Conservation (phyloP, 2,888 invertebrate genomes). For the Orchesella flavescens region DNA sequence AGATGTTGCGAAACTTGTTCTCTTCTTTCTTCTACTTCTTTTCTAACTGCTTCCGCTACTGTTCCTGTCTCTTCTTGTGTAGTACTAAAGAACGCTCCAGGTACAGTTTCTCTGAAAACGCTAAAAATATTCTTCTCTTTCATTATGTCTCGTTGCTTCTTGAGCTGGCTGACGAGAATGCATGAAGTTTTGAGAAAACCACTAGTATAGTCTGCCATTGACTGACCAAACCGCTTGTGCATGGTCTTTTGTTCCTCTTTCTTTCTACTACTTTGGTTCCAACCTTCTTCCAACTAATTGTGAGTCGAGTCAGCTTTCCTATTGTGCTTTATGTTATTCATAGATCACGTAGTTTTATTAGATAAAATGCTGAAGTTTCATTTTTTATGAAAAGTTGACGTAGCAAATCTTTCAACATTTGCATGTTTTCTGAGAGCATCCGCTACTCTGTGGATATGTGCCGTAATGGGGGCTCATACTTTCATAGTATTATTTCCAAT, state of each 20-base stretch:
- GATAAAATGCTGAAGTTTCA: too few relatives aligned
- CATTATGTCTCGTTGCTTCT: constrained; percentile 8
- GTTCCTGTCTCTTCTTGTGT: constrained; percentile 29
- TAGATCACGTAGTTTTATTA: too few relatives aligned
- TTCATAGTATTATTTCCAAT: too few relatives aligned
- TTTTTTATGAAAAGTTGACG: too few relatives aligned
- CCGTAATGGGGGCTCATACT: too few relatives aligned
- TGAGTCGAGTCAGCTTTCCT: too few relatives aligned
- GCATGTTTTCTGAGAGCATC: too few relatives aligned
- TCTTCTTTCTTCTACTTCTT: constrained; percentile 38
- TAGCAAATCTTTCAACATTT: too few relatives aligned
- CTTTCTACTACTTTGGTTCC: not conserved
- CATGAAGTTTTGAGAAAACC: constrained; percentile 7
- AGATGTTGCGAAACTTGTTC: constrained; percentile 44
- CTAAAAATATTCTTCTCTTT: constrained; percentile 15
- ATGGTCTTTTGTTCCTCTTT: not conserved
- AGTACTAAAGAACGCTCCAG: constrained; percentile 49
- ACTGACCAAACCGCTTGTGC: not conserved
- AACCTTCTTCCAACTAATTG: too few relatives aligned
- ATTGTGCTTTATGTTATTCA: too few relatives aligned
- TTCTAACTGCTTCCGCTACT: constrained; percentile 40
- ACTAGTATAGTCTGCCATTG: too few relatives aligned
- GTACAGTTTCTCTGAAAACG: constrained; percentile 25
- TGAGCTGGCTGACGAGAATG: not conserved
- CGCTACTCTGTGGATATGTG: too few relatives aligned